A percentile compares a stretch with the other conserved stretches of the same genome.
phyloP scores from a whole-genome alignment of 2,888 invertebrate genomes.

The Penaeus monodon region DNA sequence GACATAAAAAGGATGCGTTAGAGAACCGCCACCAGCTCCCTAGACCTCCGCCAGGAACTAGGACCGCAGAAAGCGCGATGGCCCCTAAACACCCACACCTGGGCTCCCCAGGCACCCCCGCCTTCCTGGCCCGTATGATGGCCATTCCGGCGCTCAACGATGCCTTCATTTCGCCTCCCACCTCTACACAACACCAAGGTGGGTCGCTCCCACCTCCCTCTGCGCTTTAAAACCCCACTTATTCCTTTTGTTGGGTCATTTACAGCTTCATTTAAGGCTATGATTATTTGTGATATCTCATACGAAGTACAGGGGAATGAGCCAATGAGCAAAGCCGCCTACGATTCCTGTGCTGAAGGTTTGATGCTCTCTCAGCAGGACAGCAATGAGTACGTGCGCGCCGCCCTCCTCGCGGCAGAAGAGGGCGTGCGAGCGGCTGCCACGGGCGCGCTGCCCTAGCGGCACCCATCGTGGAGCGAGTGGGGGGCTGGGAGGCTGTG shows the following conservation, averaged over 20 bases:
- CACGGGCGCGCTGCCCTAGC: constrained; percentile 45
- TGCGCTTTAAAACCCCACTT: too few species aligned
- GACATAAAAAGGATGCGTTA: not conserved
- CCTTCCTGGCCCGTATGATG: constrained; percentile 43
- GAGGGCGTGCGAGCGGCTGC: constrained; percentile 33
- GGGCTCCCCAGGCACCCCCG: constrained; percentile 20
- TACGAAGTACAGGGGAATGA: not conserved
- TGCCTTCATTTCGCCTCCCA: constrained; percentile 27
- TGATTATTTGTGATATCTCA: too few species aligned
- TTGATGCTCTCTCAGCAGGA: not conserved
- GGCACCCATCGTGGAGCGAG: constrained; percentile 30
- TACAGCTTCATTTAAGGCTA: too few species aligned
- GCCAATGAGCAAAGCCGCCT: not conserved
- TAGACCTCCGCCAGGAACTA: not conserved
- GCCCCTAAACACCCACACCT: constrained; percentile 25
- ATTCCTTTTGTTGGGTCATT: too few species aligned
- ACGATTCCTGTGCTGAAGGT: not conserved
- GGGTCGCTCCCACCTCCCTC: not conserved
- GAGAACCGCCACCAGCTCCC: not conserved
- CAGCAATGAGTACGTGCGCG: constrained; percentile 42
- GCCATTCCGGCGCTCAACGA: constrained; percentile 40
- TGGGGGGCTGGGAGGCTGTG: constrained; percentile 48
- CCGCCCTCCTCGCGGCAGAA: constrained; percentile 42
- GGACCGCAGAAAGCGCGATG: constrained; percentile 8
- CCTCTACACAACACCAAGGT: constrained; percentile 43